Conservation (phyloP, 2,113 vertebrate species). For the Columba janthina region DNA sequence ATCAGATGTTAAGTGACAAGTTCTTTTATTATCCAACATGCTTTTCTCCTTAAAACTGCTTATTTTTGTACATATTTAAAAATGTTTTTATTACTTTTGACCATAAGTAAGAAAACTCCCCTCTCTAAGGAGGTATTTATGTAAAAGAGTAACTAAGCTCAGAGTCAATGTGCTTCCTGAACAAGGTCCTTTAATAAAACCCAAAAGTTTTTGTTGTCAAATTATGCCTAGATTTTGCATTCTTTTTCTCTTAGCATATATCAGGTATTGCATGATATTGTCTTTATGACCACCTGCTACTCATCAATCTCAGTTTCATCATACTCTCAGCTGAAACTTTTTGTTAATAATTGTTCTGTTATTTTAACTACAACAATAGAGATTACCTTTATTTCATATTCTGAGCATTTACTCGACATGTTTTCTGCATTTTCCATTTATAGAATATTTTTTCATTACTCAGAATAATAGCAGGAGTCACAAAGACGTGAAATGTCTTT, state of each 20-base stretch:
- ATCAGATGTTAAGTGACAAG: background rate
- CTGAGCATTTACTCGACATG: background rate
- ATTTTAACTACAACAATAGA: background rate
- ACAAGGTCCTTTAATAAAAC: background rate
- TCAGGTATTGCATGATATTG: background rate
- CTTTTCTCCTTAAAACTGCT: background rate
- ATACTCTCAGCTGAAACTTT: background rate
- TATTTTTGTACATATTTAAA: background rate
- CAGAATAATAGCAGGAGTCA: background rate
- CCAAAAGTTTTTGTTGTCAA: background rate
- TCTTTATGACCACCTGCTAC: background rate
- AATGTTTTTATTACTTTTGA: background rate
- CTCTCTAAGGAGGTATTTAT: background rate
- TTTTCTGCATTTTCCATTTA: background rate
- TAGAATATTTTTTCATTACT: background rate
- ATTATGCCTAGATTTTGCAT: background rate
- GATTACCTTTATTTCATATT: background rate
- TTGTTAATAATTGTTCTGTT: background rate
- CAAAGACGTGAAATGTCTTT: background rate
- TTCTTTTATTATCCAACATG: background rate
- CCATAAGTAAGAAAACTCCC: background rate
- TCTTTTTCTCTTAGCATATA: background rate
- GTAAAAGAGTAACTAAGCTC: background rate
- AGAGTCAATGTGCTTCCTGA: background rate
- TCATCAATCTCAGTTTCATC: background rate